Conservation (phyloP, 2,888 invertebrate species). For the Rhagonycha lutea region DNA sequence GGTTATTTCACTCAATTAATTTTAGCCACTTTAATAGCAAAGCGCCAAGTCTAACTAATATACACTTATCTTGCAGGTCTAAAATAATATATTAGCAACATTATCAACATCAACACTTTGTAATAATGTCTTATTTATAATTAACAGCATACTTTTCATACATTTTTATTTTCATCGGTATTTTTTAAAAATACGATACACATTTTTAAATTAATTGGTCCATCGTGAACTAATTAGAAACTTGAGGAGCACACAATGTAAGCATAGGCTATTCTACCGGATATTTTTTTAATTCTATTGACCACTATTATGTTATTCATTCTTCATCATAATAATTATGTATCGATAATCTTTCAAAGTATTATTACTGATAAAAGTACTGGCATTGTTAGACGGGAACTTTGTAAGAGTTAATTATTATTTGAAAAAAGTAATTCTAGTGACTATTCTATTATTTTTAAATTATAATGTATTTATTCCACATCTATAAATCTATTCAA, state of each 20-base stretch:
- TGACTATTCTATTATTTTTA: background rate
- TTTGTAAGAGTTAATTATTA: background rate
- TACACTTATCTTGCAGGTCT: background rate
- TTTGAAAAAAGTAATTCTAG: background rate
- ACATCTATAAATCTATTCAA: slow-evolving; percentile 17
- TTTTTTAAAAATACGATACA: background rate
- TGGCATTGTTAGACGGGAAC: background rate
- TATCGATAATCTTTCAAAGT: background rate
- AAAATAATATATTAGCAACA: background rate
- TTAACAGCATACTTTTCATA: background rate
- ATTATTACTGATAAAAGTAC: no score
- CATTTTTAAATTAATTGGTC: background rate
- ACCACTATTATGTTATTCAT: background rate
- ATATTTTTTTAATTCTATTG: background rate
- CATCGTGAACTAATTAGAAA: background rate
- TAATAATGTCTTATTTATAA: background rate
- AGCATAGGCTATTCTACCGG: background rate
- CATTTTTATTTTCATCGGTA: background rate
- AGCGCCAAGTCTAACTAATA: background rate
- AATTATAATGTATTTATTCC: slow-evolving; percentile 9
- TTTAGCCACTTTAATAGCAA: background rate
- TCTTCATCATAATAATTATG: background rate
- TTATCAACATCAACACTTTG: background rate
- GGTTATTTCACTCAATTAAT: background rate
- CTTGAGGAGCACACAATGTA: background rate